Evolutionary conservation across 2,888 invertebrate species (phyloP).

Genomic region (Amblyjoppa fuscipennis): DNA sequence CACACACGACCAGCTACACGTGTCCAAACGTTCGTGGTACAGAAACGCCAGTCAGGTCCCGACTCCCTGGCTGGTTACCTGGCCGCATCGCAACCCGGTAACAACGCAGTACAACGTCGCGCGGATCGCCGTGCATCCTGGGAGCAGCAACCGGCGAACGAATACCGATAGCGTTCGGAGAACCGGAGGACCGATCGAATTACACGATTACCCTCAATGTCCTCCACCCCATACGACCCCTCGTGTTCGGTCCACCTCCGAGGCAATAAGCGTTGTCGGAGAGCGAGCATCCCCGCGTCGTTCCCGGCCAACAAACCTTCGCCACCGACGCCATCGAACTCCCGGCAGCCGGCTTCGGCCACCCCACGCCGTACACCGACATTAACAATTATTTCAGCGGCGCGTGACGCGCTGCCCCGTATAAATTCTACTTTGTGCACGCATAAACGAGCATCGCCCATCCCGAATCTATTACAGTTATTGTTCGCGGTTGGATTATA

Average conservation of each 20-base stretch:
- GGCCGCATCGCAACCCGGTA: not conserved
- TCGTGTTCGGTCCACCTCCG: constrained; percentile 8
- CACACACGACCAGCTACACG: constrained; percentile 3
- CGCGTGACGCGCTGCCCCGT: constrained; percentile 33
- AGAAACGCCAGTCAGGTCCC: not conserved
- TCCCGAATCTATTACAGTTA: not conserved
- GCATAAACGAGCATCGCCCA: constrained; percentile 5
- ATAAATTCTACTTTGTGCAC: constrained; percentile 45
- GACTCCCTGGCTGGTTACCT: constrained; percentile 11
- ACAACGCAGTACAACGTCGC: constrained; percentile 24
- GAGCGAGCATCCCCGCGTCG: constrained; percentile 3
- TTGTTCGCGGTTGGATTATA: not conserved
- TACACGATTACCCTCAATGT: constrained; percentile 53
- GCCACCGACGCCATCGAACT: constrained; percentile 44
- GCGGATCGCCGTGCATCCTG: not conserved
- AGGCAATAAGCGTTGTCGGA: not conserved
- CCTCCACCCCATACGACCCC: constrained; percentile 22
- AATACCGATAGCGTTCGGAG: constrained; percentile 39
- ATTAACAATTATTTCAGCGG: constrained; percentile 54
- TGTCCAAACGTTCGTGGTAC: constrained; percentile 10
- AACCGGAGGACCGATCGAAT: constrained; percentile 55
- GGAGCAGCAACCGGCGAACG: constrained; percentile 21
- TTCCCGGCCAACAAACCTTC: constrained; percentile 21
- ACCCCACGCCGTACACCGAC: constrained; percentile 29
- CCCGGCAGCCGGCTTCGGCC: constrained; percentile 5